Conservation (phyloP, 1,140 invertebrate genomes). For the Saccostrea glomerata region DNA sequence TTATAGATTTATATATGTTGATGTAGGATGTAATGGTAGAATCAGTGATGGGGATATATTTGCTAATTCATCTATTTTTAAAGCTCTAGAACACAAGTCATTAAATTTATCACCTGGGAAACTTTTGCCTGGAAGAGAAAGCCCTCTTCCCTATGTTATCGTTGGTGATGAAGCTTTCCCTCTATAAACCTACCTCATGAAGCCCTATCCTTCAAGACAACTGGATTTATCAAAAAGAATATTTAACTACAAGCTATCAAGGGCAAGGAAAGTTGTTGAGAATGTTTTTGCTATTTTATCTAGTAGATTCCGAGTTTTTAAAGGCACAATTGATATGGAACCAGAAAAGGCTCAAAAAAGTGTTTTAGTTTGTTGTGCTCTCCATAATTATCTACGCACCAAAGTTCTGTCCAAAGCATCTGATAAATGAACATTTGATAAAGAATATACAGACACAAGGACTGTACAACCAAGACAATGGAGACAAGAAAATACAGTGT, state of each 20-base stretch:
- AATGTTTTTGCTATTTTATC: too few relatives aligned
- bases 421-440: conserved; percentile 1
- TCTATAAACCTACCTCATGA: conserved; percentile 76
- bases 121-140: too few relatives aligned
- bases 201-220: conserved; percentile 75
- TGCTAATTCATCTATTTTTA: conserved; percentile 21
- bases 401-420: not conserved
- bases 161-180: too few relatives aligned
- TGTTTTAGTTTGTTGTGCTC: conserved; percentile 27
- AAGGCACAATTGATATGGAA: conserved; percentile 34
- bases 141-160: too few relatives aligned
- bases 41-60: conserved; percentile 44
- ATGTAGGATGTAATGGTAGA: conserved; percentile 68
- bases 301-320: conserved; percentile 40
- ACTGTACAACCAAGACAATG: not conserved
- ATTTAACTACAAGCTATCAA: too few relatives aligned
- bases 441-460: not conserved
- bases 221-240: conserved; percentile 13
- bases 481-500: too few relatives aligned
- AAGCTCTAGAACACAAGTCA: conserved; percentile 15
- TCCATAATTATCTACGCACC: conserved; percentile 45
- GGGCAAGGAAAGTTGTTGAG: too few relatives aligned
- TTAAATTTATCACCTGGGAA: too few relatives aligned
- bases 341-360: conserved; percentile 45
- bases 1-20: conserved; percentile 76